Conservation (phyloP, 1,140 invertebrate species). For the Helicoverpa armigera region DNA sequence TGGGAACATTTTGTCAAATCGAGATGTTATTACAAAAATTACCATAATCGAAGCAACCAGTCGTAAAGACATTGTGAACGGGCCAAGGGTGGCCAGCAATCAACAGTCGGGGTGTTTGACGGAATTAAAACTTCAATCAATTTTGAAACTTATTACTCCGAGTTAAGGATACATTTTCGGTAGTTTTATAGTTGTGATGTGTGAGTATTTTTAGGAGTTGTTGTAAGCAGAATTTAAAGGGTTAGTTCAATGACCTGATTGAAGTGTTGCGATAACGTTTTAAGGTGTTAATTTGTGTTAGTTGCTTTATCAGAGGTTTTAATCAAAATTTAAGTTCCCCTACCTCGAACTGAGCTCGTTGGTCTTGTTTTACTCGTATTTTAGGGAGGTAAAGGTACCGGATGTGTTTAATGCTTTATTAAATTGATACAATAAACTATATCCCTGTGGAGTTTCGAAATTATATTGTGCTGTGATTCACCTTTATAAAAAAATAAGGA, state of each 20-base stretch:
- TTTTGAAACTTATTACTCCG: background rate
- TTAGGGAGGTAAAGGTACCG: background rate
- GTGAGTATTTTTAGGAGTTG: slow-evolving; percentile 5
- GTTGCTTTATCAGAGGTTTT: slow-evolving; percentile 34
- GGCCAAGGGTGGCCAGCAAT: slow-evolving; percentile 60
- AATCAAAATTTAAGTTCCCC: slow-evolving; percentile 38
- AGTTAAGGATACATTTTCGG: background rate
- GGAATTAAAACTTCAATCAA: background rate
- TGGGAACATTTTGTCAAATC: slow-evolving; percentile 59
- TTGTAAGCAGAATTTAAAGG: slow-evolving; percentile 57
- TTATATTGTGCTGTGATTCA: background rate
- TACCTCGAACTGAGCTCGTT: slow-evolving; percentile 8
- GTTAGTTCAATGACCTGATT: slow-evolving; percentile 52
- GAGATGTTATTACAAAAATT: slow-evolving; percentile 68
- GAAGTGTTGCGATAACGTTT: slow-evolving; percentile 42
- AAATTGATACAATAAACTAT: background rate
- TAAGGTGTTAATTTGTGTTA: slow-evolving; percentile 50
- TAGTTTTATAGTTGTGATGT: background rate
- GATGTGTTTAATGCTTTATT: slow-evolving; percentile 9
- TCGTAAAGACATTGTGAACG: slow-evolving; percentile 67
- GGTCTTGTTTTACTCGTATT: background rate
- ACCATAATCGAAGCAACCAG: slow-evolving; percentile 73
- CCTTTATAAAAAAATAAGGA: background rate
- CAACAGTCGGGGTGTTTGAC: slow-evolving; percentile 54
- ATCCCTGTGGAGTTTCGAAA: background rate